Evolutionary conservation across 2,888 invertebrate genomes (phyloP).

Genomic region (Notocelia uddmanniana): DNA sequence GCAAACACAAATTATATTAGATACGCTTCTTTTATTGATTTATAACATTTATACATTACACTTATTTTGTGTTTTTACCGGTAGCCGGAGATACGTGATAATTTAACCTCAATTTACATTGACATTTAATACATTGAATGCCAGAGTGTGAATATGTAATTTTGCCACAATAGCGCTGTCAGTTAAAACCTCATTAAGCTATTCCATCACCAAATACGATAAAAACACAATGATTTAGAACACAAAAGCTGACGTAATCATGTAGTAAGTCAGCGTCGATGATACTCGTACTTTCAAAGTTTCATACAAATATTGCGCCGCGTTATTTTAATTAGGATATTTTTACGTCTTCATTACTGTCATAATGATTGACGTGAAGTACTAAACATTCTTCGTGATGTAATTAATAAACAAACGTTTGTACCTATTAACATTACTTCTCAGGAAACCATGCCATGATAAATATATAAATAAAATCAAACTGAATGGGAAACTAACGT

Average conservation of each 20-base stretch:
- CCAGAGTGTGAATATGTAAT: conserved; percentile 32
- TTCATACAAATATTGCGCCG: conserved; percentile 37
- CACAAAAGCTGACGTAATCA: conserved; percentile 38
- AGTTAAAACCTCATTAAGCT: conserved; percentile 38
- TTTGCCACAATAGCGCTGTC: conserved; percentile 36
- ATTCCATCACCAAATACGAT: conserved; percentile 33
- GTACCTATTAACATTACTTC: background rate
- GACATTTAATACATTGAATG: conserved; percentile 22
- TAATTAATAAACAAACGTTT: conserved; percentile 31
- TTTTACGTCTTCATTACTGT: conserved; percentile 27
- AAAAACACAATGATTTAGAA: conserved; percentile 36
- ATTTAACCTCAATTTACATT: conserved; percentile 7
- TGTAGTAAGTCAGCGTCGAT: conserved; percentile 17
- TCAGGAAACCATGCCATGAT: background rate
- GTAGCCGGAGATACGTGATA: background rate
- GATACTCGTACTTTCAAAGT: conserved; percentile 31
- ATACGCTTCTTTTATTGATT: no score
- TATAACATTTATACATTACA: no score
- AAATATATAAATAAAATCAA: background rate
- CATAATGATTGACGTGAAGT: conserved; percentile 31
- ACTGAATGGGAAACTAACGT: background rate
- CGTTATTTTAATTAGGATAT: conserved; percentile 32
- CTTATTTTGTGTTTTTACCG: background rate
- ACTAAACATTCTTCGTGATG: conserved; percentile 25
- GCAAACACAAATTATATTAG: conserved; percentile 1